Evolutionary conservation across 2,797 vertebrate genomes (phyloP).

Genomic region (Poeciliopsis gracilis): DNA sequence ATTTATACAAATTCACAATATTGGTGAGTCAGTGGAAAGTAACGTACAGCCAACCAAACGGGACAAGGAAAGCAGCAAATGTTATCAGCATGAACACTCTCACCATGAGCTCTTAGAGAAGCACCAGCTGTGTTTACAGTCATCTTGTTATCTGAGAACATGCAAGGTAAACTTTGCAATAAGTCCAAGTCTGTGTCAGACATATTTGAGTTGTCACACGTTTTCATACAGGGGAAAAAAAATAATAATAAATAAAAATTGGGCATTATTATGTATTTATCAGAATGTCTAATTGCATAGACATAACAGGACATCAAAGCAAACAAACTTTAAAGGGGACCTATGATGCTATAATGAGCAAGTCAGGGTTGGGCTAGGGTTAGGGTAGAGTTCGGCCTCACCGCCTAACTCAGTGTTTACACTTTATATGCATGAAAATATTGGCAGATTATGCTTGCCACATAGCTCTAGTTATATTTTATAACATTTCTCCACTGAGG

Average conservation of each 20-base stretch:
- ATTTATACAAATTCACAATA: neutral
- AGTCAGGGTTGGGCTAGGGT: too few relatives aligned
- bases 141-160: neutral
- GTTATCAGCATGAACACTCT: conserved; percentile 2
- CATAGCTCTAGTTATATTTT: neutral
- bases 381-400: too few relatives aligned
- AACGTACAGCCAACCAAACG: neutral
- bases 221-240: neutral
- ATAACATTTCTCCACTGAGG: neutral
- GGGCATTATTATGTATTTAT: neutral
- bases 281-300: neutral
- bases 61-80: neutral
- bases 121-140: neutral
- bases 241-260: neutral
- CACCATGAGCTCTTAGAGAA: neutral
- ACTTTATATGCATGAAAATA: neutral
- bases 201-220: neutral
- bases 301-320: neutral
- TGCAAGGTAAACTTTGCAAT: neutral
- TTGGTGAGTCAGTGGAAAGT: conserved; percentile 3
- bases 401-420: too few relatives aligned
- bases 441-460: neutral
- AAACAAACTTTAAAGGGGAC: neutral
- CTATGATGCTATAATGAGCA: too few relatives aligned
- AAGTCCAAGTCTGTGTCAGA: neutral